Evolutionary conservation across 2,888 invertebrate species (phyloP), one percentile per base, ranked within the genome.

Genomic region (Plebejus melissa): DNA sequence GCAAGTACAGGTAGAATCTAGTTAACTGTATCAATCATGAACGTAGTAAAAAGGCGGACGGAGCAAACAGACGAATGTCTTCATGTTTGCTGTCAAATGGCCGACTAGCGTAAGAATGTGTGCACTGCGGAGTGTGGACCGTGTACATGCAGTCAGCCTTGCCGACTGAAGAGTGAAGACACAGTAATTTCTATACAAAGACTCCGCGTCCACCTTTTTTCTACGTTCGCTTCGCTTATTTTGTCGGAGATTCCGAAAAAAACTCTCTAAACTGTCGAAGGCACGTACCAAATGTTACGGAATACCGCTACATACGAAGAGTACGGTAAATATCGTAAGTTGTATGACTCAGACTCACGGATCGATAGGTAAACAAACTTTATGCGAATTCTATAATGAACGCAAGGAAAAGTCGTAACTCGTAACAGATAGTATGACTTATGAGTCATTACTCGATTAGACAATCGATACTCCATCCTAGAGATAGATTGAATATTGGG

Each of bases 331-430:
- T 65, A 65, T 36, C 5, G 65, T 65, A 65, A 32, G 65, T 36
- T 16, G 65, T 65, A 36, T 65, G 65, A 65, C 32, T 65, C 65
- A 65, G 65, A 65, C 32, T 65, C 65, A 65, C 16, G 32, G 65
- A 65, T 65, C 65, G 32, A 65, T 65, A 65, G 65, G 65, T 65
- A 65, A 65, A 65, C 65, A 65, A 65, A 65, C 65, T 65, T 36
- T 36, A 65, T 65, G 16, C 60, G 60, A 65, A 65, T 32, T 65
- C 65, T 36, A 9, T 36, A 65, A 65, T 65, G 65, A 65, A 65
- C 32, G 65, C 60, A 60, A 60, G 36, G 65, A 65, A 65, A 65
- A 65, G 65, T 65, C 32, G 65, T 28, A 11, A 28, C 7, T 60
- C 60, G 60, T 54, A 54, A 50, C 50, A 13, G 57, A 58, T 58